Base-by-base conservation (phyloP, 2,113 vertebrate genomes). In the Isurus oxyrinchus region DNA sequence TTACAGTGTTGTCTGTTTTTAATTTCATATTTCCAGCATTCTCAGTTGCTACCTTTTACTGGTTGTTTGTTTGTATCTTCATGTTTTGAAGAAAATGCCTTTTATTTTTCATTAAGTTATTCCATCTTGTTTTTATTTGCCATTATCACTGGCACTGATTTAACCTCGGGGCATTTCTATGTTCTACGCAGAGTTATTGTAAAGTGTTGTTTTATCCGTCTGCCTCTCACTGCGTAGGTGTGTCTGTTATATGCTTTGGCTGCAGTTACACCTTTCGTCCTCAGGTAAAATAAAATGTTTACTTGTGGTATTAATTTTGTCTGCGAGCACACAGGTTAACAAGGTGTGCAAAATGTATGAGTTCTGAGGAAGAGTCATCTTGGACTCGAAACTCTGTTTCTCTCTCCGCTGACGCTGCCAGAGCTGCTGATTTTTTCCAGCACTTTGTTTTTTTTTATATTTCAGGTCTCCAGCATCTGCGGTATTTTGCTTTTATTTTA, bases 261-360 rank as follows among this genome's bases (percentile, higher is more conserved):
- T 86, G n/a, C 40, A 44, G 13, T 86, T 49, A 44, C 40, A 19
- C 40, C 10, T 49, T 86, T 44, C 44, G n/a, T 35, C 13, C 81
- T 86, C 84, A 87, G n/a, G 11, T n/a, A 44, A 86, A 44, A 86
- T 86, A 49, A 86, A 87, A 87, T 87, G 49, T 87, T 84, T 81
- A 40, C n/a, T 86, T 87, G 53, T 53, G 44, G 6, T 87, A 53
- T 87, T 87, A 87, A 87, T 87, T 87, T 81, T 19, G 19, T 35
- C 27, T 79, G 25, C 31, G 6, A 0, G 27, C 27, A 10, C 25
- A 84, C n/a, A 44, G n/a, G n/a, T 84, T 40, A 40, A 44, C 79
- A 84, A 84, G n/a, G 84, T 2, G 21, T 53, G 49, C 21, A 87
- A 87, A 87, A 14, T 61, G 14, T 14, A 61, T 13, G 61, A 61